Evolutionary conservation across 1,140 invertebrate genomes (phyloP), one percentile per base, ranked within the genome.

Genomic region (Listronotus oregonensis): DNA sequence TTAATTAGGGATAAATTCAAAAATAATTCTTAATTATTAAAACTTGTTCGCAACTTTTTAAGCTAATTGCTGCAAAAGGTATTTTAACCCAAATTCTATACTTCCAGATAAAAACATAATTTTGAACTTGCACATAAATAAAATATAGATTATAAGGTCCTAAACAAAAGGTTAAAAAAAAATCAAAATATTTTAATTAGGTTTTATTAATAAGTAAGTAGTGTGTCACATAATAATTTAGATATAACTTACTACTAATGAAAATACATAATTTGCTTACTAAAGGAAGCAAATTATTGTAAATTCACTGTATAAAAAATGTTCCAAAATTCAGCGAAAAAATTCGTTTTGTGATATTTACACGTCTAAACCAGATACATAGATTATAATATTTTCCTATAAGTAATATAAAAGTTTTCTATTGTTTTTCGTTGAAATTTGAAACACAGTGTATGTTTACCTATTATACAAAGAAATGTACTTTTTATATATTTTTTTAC

Each of bases 301-400:
- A 57, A 8, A 15, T 59, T 18, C 34, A 50, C 10, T 31, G 34
- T 43, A 49, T 27, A 7, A 1, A 59, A 59, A 15, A 15, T 60
- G 72, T 75, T 74, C 66, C 74, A 75, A 75, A 75, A 63, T 76
- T 74, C 74, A 74, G 62, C 74, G 73, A 76, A 75, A 74, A 75
- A 67, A 37, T 49, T 43, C 5, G 40, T 51, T 40, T 56, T 63
- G 49, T 57, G 44, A 42, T 66, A 68, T 70, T 34, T 70, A 70
- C 69, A 70, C 42, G 43, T 42, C 52, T 57, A 60, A 27, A 47
- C 37, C 62, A 59, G 49, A 10, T 52, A 47, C 40, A 61, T 58
- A 49, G 21, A 12, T 27, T 50, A 50, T 50, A 50, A 10, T 34
- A 55, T 50, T 57, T 64, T 58, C 61, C 47, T 60, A 51, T n/a